Percentiles rank a stretch among this genome's conserved stretches.
Conservation (phyloP, 2,113 vertebrate species). For the Glaucomys volans region DNA sequence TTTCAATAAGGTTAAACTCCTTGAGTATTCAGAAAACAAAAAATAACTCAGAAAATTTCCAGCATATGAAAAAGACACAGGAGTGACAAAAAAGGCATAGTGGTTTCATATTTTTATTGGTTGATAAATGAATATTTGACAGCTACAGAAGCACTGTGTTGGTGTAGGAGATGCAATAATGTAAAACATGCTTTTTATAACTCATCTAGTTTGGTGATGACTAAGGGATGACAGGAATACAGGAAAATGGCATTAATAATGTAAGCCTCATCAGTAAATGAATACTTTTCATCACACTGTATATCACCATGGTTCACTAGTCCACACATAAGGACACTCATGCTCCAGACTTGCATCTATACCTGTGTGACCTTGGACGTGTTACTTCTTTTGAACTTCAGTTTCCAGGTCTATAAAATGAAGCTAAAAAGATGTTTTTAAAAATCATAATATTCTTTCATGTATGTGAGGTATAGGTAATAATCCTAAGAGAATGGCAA, state of each 20-base stretch:
- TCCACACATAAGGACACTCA: background rate
- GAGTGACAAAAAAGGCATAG: background rate
- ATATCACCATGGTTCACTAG: background rate
- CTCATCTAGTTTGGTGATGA: background rate
- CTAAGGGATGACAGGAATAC: background rate
- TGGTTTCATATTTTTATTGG: background rate
- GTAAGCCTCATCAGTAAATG: background rate
- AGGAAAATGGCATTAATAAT: background rate
- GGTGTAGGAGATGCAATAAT: background rate
- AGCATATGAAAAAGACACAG: background rate
- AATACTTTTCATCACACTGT: background rate
- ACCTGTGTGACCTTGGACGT: background rate
- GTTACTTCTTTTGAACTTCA: background rate
- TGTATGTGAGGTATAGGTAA: background rate
- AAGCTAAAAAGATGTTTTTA: background rate
- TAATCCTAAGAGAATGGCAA: background rate
- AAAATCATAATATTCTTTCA: slow-evolving; percentile 1
- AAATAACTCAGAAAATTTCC: background rate
- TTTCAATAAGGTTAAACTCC: background rate
- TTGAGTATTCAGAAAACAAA: background rate
- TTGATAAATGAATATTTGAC: background rate
- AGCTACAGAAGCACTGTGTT: background rate
- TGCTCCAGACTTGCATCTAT: background rate
- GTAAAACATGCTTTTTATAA: background rate
- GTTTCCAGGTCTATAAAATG: slow-evolving; percentile 10